phyloP scores from a whole-genome alignment of 1,140 invertebrate genomes.

The Cataglyphis hispanica region DNA sequence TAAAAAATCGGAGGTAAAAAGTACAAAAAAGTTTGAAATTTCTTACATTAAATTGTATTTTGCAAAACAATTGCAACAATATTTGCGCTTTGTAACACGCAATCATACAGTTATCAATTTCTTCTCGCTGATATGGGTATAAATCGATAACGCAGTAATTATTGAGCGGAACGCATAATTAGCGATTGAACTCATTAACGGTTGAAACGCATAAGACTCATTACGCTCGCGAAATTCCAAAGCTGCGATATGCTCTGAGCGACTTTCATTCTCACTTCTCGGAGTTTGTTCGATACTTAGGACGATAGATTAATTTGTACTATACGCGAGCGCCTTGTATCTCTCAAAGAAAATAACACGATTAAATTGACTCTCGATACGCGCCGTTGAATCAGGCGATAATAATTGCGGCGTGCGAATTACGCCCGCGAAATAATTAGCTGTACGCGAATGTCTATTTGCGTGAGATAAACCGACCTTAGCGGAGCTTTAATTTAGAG shows the following conservation, averaged over 20 bases:
- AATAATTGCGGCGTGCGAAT: slow-evolving; percentile 38
- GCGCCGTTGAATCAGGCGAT: slow-evolving; percentile 47
- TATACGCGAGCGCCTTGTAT: background rate
- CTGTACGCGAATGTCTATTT: slow-evolving; percentile 48
- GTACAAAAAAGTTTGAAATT: background rate
- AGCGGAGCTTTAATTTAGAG: slow-evolving; percentile 56
- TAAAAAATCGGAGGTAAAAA: background rate
- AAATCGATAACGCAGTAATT: slow-evolving; percentile 52
- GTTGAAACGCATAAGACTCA: slow-evolving; percentile 35
- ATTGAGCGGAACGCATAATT: slow-evolving; percentile 47
- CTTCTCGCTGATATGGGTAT: slow-evolving; percentile 32
- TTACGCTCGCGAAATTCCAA: slow-evolving; percentile 45
- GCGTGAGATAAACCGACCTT: slow-evolving; percentile 61
- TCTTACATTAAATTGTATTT: background rate
- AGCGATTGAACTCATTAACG: slow-evolving; percentile 43
- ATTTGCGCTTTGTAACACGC: background rate
- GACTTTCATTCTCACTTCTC: background rate
- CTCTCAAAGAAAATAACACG: slow-evolving; percentile 44
- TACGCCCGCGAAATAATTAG: slow-evolving; percentile 45
- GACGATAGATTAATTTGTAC: slow-evolving; percentile 29
- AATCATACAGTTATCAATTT: slow-evolving; percentile 33
- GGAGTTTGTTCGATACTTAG: slow-evolving; percentile 9
- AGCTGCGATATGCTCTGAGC: background rate
- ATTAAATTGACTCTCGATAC: slow-evolving; percentile 52
- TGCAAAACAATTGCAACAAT: background rate